phyloP scores from a whole-genome alignment of 2,797 vertebrate species.

The Leptodactylus fallax region DNA sequence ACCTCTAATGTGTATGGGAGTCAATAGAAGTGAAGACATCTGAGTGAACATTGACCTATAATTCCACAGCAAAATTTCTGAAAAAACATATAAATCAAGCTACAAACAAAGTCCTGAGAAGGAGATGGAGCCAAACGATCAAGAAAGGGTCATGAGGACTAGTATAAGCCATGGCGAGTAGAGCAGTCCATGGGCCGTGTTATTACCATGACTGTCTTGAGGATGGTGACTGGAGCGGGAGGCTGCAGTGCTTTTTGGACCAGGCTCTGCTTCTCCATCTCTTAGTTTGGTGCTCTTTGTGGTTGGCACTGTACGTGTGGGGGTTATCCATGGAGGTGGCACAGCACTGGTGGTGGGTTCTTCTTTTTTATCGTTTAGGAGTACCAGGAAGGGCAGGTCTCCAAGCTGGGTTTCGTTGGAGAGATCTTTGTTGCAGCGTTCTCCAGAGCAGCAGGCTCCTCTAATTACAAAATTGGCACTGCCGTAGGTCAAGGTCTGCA shows the following conservation, averaged over 20 bases:
- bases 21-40: too few species aligned
- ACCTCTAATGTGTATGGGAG: too few species aligned
- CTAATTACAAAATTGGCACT: background rate
- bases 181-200: background rate
- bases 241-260: background rate
- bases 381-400: slow-evolving; percentile 23
- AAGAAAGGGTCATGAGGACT: background rate
- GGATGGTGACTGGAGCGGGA: too few species aligned
- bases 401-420: slow-evolving; percentile 34
- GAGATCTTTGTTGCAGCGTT: slow-evolving; percentile 49
- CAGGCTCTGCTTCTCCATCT: too few species aligned
- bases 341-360: background rate
- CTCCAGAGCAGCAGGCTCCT: slow-evolving; percentile 47
- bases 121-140: background rate
- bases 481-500: background rate
- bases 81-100: background rate
- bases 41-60: too few species aligned
- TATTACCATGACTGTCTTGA: background rate
- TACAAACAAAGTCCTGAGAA: background rate
- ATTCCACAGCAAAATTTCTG: too few species aligned
- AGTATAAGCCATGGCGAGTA: background rate
- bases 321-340: background rate
- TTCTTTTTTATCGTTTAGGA: background rate
- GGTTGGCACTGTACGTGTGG: background rate
- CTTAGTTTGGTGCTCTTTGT: background rate